A percentile compares a stretch with the other conserved stretches of the same genome.
Conservation (phyloP, 2,888 invertebrate genomes). For the Caenorhabditis sp. region DNA sequence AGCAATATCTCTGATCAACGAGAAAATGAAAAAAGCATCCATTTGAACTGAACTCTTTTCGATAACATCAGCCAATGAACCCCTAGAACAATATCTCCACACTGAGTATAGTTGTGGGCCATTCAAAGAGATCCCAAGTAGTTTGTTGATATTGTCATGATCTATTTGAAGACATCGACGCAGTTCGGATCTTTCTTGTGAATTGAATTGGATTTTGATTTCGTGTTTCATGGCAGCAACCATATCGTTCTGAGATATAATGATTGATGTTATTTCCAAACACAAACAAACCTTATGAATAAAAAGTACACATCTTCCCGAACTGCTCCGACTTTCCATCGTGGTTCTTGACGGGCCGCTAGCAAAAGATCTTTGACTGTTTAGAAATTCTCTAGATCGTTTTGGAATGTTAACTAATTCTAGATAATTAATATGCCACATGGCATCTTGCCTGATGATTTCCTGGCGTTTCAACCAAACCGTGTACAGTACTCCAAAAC, state of each 20-base stretch:
- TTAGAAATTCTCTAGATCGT: conserved; percentile 17
- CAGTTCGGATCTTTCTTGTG: conserved; percentile 23
- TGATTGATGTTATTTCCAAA: too few species aligned
- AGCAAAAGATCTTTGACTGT: conserved; percentile 42
- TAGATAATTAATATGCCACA: conserved; percentile 44
- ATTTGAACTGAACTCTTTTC: conserved; percentile 51
- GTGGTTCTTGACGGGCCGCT: conserved; percentile 47
- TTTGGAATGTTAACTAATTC: conserved; percentile 14
- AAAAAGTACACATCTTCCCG: conserved; percentile 27
- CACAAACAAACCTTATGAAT: conserved; percentile 16
- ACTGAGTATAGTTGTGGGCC: conserved; percentile 56
- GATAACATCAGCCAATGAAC: conserved; percentile 55
- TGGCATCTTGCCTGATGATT: conserved; percentile 34
- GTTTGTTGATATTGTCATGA: conserved; percentile 58
- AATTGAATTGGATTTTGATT: conserved; percentile 9
- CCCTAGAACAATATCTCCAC: conserved; percentile 62
- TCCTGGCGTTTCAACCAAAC: conserved; percentile 37
- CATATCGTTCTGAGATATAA: conserved; percentile 23
- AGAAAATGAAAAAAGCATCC: conserved; percentile 58
- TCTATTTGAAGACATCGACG: conserved; percentile 47
- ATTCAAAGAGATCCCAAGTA: conserved; percentile 61
- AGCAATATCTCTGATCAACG: conserved; percentile 52
- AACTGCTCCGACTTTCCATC: conserved; percentile 31
- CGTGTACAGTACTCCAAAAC: conserved; percentile 29
- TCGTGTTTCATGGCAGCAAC: conserved; percentile 44